These are phyloP conservation scores for Rhynchonycteris naso DNA, from an alignment of 2,797 vertebrate species.

Conservation along the genomic window DNA sequence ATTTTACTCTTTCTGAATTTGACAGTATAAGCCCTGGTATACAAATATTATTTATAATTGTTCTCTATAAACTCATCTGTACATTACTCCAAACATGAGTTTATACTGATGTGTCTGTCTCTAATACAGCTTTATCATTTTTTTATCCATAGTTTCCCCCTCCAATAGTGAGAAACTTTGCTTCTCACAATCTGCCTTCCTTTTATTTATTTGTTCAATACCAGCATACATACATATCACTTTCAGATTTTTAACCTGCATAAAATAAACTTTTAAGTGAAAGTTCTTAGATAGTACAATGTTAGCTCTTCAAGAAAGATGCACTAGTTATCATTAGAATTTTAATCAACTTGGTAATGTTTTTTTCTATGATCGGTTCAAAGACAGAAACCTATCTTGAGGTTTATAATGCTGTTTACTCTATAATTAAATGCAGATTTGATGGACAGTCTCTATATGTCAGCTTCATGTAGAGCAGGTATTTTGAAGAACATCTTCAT, in stretches of 20 bases:
- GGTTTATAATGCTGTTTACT: neutral
- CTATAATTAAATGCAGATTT: neutral
- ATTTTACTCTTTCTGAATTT: neutral
- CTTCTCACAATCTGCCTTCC: neutral
- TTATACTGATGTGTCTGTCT: neutral
- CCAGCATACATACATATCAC: neutral
- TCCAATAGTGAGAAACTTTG: neutral
- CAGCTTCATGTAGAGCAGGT: neutral
- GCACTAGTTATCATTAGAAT: neutral
- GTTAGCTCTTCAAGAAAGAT: neutral
- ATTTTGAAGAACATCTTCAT: neutral
- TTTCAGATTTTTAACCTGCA: neutral
- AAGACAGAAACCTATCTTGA: neutral
- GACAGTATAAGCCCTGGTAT: neutral
- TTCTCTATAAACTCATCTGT: neutral
- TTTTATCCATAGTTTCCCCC: neutral
- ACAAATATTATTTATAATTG: neutral
- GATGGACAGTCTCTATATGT: neutral
- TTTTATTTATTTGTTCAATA: neutral
- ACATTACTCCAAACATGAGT: neutral
- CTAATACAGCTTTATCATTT: neutral
- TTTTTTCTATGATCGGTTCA: neutral
- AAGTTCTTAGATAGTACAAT: neutral
- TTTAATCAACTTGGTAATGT: neutral
- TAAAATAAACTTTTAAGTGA: neutral